Conservation (phyloP, 2,888 invertebrate genomes). For the Apodemia duryi region DNA sequence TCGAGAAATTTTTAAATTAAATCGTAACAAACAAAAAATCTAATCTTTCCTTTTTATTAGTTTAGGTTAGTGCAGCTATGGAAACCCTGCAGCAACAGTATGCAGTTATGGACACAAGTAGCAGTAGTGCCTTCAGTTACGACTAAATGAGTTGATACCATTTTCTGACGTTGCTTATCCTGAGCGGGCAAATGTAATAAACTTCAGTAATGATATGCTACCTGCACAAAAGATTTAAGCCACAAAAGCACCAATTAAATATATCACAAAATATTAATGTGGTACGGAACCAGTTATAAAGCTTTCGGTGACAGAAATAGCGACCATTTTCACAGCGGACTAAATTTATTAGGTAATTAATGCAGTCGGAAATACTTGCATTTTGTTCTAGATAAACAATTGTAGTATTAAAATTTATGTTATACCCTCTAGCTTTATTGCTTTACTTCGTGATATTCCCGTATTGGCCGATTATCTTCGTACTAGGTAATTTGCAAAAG, state of each 20-base stretch:
- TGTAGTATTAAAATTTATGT: constrained; percentile 15
- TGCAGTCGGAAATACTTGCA: constrained; percentile 30
- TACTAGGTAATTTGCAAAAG: too few relatives aligned
- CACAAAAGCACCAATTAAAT: not conserved
- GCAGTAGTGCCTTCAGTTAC: too few relatives aligned
- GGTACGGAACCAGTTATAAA: constrained; percentile 7
- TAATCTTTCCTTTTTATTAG: too few relatives aligned
- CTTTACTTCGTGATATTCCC: not conserved
- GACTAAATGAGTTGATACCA: too few relatives aligned
- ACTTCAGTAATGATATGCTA: not conserved
- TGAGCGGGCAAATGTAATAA: too few relatives aligned
- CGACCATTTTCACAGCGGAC: constrained; percentile 35
- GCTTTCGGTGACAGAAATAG: constrained; percentile 33
- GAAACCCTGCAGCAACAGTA: too few relatives aligned
- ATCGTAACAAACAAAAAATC: too few relatives aligned
- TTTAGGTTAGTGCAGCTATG: too few relatives aligned
- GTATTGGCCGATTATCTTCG: too few relatives aligned
- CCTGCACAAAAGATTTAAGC: not conserved
- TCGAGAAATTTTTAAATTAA: too few relatives aligned
- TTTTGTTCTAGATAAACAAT: constrained; percentile 28
- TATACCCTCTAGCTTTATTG: not conserved
- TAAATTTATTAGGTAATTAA: constrained; percentile 55
- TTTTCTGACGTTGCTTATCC: too few relatives aligned
- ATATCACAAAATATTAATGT: constrained; percentile 9
- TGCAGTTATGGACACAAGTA: too few relatives aligned